Evolutionary conservation across 2,797 vertebrate genomes (phyloP).

Genomic region (Picus viridis): DNA sequence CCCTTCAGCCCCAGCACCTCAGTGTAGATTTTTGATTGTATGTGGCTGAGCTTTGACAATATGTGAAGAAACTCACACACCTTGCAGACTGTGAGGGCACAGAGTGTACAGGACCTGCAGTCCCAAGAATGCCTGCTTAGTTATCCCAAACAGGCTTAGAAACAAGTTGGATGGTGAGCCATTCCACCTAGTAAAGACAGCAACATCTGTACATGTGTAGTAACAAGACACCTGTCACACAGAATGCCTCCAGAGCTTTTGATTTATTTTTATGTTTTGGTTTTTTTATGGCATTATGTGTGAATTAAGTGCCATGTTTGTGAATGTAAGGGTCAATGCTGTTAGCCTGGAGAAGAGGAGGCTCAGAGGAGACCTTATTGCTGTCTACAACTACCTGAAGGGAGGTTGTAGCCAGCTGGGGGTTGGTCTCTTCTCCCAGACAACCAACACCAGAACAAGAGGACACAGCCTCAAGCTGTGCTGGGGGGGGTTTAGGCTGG

Average conservation of each 20-base stretch:
- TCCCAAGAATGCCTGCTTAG: neutral
- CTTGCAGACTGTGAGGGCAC: too few species aligned
- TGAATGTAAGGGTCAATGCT: too few species aligned
- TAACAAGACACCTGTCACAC: neutral
- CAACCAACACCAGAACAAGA: too few species aligned
- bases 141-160: neutral
- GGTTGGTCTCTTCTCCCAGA: too few species aligned
- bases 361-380: too few species aligned
- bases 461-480: too few species aligned
- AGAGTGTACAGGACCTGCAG: neutral
- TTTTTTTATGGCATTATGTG: too few species aligned
- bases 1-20: neutral
- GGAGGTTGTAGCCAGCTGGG: too few species aligned
- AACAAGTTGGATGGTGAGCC: neutral
- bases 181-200: neutral
- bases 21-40: neutral
- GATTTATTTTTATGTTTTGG: neutral
- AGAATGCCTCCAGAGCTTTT: neutral
- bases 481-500: too few species aligned
- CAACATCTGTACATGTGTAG: rapidly evolving
- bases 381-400: too few species aligned
- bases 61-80: neutral
- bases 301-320: too few species aligned
- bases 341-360: too few species aligned
- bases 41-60: neutral